Base-by-base conservation (phyloP, 1,140 invertebrate species). In the Trichonephila clavipes region DNA sequence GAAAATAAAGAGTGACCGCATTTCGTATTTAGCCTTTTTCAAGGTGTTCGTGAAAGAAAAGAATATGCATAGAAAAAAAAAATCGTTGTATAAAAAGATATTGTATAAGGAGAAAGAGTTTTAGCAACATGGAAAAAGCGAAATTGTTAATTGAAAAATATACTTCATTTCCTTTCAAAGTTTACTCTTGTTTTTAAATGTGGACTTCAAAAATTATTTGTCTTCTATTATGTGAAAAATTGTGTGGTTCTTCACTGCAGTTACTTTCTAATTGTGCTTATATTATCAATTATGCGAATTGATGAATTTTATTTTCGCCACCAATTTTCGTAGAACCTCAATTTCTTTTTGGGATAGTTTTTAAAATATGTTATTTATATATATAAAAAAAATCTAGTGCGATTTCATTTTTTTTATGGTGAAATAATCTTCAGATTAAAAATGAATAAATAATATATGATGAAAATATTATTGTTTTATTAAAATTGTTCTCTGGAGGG, bases 1-100 rank as follows among this genome's bases (percentile, higher is more conserved):
- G 59, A 34, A 82, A 90, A 40, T 69, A 69, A 89, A 89, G 59
- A 16, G 24, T 51, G 62, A 44, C 66, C 87, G 24, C 77, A 82
- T 34, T 81, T 81, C 40, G 51, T 14, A 62, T 51, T 61, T 62
- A 61, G 24, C 44, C 62, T 61, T 62, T 82, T 82, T 18, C 59
- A 14, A 16, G 19, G 12, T 40, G 88, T 58, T 34, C 8, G 14
- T 18, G 34, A n/a, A 88, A 64, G 64, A 66, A 64, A 88, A n/a
- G 24, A 88, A 64, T 12, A 44, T 85, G 59, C 66, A 34, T 1
- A 28, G 28, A 28, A 77, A 51, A 51, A n/a, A 51, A 51, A 51
- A 77, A 77, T 77, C 18, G 16, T 40, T 24, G 28, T 28, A 16
- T 58, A 85, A 85, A 59, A 85, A 85, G 21, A 58, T 24, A 85